These are phyloP conservation scores for Mamestra configurata DNA, from an alignment of 1,140 invertebrate species.

Conservation along the genomic window DNA sequence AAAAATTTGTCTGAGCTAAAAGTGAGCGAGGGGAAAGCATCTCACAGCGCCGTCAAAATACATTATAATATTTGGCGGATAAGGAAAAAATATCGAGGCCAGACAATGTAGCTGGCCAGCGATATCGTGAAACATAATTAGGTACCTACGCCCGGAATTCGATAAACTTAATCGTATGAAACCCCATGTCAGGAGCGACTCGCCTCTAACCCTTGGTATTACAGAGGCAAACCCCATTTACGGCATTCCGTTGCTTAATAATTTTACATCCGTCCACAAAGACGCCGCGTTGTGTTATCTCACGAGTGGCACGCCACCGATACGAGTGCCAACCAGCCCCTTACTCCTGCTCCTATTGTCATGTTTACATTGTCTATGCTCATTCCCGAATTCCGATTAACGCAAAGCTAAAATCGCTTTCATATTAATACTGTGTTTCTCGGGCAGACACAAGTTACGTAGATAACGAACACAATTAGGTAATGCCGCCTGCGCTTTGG, in stretches of 20 bases:
- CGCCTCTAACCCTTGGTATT: constrained; percentile 69
- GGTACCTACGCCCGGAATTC: constrained; percentile 57
- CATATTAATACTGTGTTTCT: constrained; percentile 54
- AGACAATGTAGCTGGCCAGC: constrained; percentile 33
- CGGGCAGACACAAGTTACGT: constrained; percentile 19
- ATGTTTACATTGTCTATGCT: constrained; percentile 86
- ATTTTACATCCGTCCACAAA: constrained; percentile 84
- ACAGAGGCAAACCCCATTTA: constrained; percentile 67
- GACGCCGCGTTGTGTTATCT: constrained; percentile 81
- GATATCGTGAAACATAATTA: constrained; percentile 55
- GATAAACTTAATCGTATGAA: constrained; percentile 68
- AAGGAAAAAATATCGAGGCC: constrained; percentile 44
- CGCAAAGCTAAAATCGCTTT: constrained; percentile 68
- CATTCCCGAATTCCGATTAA: constrained; percentile 81
- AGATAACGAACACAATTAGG: constrained; percentile 48
- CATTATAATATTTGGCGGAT: constrained; percentile 52
- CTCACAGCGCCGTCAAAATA: constrained; percentile 42
- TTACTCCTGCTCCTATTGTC: constrained; percentile 78
- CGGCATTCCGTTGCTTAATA: constrained; percentile 79
- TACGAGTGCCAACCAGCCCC: constrained; percentile 74
- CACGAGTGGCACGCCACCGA: constrained; percentile 81
- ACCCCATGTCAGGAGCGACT: constrained; percentile 58
- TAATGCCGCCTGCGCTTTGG: constrained; percentile 18
- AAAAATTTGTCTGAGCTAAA: constrained; percentile 67
- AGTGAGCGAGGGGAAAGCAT: constrained; percentile 49